Evolutionary conservation across 2,797 vertebrate species (phyloP), one percentile per base, ranked within the genome.

Genomic region (Balearica regulorum): DNA sequence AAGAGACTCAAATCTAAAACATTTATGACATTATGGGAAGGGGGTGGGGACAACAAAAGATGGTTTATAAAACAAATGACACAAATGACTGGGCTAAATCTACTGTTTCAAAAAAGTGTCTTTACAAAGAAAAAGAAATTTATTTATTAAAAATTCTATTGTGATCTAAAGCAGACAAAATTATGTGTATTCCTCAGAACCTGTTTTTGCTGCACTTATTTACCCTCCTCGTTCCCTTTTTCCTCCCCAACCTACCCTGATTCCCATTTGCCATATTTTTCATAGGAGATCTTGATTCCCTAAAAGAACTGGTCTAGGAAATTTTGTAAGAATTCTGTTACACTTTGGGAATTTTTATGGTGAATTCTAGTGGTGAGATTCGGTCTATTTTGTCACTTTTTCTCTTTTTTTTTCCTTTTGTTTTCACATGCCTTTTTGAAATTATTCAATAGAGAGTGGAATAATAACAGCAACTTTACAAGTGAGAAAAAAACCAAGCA

Each of bases 71-170:
- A 98, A 91, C 78, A 98, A 97, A 97, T 98, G 98, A 99, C 98
- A 98, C 98, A 99, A 98, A 98, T 98, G 99, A 98, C 98, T 99
- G 99, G 99, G 99, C 99, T 99, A 99, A 99, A 99, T 99, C 99
- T 99, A 98, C 98, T 99, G 99, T 99, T 99, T 99, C 99, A 99
- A 98, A 98, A 98, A 99, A 99, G 99, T 99, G 99, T 99, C 99
- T 99, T 99, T 99, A 99, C 99, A 99, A 99, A 99, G 98, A 98
- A 99, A 99, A 98, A 98, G 98, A 98, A 98, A 99, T 99, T 99
- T 99, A 99, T 99, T 99, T 99, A 99, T 99, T 99, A 99, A 99
- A 99, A 99, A 99, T 98, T 99, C 98, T 99, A 99, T 99, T 99
- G 99, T 99, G 99, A 98, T 99, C 99, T 98, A 99, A 99, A 99